Conservation (phyloP, 2,888 invertebrate genomes). For the Tholera decimalis region DNA sequence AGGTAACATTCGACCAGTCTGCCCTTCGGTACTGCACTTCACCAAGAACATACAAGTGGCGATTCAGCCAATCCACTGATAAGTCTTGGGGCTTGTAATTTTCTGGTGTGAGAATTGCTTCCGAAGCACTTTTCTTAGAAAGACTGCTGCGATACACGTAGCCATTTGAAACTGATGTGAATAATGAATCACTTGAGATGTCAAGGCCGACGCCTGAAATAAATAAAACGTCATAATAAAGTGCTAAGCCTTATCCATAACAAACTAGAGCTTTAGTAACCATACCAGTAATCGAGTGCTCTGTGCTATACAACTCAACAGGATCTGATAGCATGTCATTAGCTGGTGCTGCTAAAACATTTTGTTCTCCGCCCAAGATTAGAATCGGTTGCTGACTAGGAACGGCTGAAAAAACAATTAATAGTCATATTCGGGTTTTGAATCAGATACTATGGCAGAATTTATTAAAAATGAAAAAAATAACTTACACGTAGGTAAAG, state of each 20-base stretch:
- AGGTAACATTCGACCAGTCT: conserved; percentile 74
- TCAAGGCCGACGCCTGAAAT: conserved; percentile 94
- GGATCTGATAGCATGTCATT: conserved; percentile 93
- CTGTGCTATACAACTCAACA: conserved; percentile 92
- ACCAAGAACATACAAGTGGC: conserved; percentile 95
- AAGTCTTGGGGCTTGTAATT: conserved; percentile 93
- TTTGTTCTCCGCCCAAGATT: conserved; percentile 93
- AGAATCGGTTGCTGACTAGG: conserved; percentile 93
- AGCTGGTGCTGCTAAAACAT: conserved; percentile 93
- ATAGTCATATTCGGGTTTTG: no score
- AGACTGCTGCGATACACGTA: conserved; percentile 91
- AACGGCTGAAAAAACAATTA: conserved; percentile 87
- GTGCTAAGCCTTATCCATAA: neutral
- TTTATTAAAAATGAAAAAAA: no score
- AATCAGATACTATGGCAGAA: neutral
- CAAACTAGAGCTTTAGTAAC: neutral
- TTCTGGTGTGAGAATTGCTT: conserved; percentile 91
- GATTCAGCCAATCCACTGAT: conserved; percentile 97
- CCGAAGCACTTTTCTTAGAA: conserved; percentile 83
- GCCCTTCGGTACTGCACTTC: conserved; percentile 91
- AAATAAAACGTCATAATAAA: conserved; percentile 45
- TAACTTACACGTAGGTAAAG: conserved; percentile 90
- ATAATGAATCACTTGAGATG: conserved; percentile 94
- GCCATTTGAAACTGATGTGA: conserved; percentile 94
- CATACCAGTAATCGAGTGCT: conserved; percentile 85